Evolutionary conservation across 2,113 vertebrate genomes (phyloP).

Genomic region (Aldabrachelys gigantea): DNA sequence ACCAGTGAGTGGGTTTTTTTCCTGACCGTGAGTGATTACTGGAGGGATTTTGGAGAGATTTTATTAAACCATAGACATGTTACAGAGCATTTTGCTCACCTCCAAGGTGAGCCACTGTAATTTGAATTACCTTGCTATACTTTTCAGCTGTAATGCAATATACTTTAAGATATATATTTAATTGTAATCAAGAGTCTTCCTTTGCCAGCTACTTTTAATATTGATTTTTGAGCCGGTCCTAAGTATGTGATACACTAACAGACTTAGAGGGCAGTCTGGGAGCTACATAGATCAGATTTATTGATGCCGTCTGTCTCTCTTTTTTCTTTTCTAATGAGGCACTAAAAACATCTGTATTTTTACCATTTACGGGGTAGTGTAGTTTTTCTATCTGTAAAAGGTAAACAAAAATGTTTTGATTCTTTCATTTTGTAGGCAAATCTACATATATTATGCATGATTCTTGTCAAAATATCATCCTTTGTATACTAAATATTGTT

Average conservation of each 20-base stretch:
- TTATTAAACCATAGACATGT: constrained; percentile 44
- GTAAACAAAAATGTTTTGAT: neutral
- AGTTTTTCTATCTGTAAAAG: neutral
- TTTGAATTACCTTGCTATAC: constrained; percentile 63
- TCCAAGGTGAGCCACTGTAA: constrained; percentile 66
- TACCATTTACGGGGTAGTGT: neutral
- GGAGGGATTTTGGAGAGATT: constrained; percentile 52
- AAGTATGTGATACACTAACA: constrained; percentile 47
- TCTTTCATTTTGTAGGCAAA: neutral
- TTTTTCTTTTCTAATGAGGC: neutral
- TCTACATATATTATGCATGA: rapidly evolving
- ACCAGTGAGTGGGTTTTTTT: neutral
- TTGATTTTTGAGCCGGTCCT: constrained; percentile 66
- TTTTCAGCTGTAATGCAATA: constrained; percentile 55
- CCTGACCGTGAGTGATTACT: constrained; percentile 11
- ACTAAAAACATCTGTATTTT: constrained; percentile 11
- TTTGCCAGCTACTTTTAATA: constrained; percentile 69
- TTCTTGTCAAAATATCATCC: neutral
- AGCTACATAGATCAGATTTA: constrained; percentile 60
- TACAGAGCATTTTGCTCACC: constrained; percentile 44
- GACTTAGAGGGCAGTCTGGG: constrained; percentile 39
- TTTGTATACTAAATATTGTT: neutral
- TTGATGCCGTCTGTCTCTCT: constrained; percentile 49
- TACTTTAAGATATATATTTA: constrained; percentile 66
- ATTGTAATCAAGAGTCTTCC: constrained; percentile 68